Base-by-base conservation (phyloP, 2,113 vertebrate species). In the Cercocebus atys region DNA sequence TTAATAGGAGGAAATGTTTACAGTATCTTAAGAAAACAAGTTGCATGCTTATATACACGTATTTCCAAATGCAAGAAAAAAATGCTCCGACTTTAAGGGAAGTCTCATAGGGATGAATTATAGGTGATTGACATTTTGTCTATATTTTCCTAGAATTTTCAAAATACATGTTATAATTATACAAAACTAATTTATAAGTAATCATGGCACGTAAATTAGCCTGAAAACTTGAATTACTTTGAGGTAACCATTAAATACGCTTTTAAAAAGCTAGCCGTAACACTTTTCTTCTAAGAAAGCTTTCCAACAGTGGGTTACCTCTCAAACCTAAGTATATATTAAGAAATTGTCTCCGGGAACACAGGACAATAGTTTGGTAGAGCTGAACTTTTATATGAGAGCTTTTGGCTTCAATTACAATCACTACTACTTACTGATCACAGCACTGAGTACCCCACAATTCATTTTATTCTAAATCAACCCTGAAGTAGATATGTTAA, bases 401-500 rank as follows among this genome's bases (percentile, higher is more conserved):
- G 6, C 20, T 88, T 87, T 47, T 90, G 57, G 68, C 70, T 96
- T 94, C 30, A 84, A 85, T 81, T 89, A 93, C 1, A 79, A 90
- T 92, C 14, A 78, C 4, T 87, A 96, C 20, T 55, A 93, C 90
- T 66, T 88, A 43, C 25, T 80, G 22, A 95, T 47, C 40, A 76
- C 1, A 92, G 25, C 7, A 94, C 38, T 95, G 84, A 93, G 22
- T 87, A 75, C 0, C 40, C 32, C 50, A 68, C 3, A 61, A 75
- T 66, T 80, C 43, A 87, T 72, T 91, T 85, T 79, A 94, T 72
- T 95, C 50, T 89, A 68, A 95, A 97, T 82, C 11, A 61, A 90
- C 52, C 45, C 10, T 73, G 43, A 88, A 20, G 43, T 68, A 93
- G 6, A 68, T 27, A 92, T 38, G 27, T 11, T 90, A 52, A 86